Evolutionary conservation across 2,797 vertebrate genomes (phyloP).

Genomic region (Alca torda): DNA sequence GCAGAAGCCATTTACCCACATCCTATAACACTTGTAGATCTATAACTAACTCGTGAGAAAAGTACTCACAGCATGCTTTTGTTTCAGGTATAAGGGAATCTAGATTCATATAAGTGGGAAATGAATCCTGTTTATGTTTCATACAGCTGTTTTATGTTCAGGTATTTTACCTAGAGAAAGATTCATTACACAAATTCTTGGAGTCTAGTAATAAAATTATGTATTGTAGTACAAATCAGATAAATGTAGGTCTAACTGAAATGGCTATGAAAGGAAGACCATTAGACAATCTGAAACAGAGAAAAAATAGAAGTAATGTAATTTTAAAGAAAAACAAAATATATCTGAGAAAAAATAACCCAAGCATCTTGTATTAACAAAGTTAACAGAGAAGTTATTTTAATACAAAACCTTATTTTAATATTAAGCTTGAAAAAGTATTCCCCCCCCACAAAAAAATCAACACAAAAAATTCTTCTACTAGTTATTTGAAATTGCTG

Average conservation of each 20-base stretch:
- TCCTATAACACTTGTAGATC: neutral
- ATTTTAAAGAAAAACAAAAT: neutral
- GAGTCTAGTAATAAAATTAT: neutral
- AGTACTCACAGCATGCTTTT: neutral
- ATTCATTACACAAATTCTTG: neutral
- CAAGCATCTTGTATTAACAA: neutral
- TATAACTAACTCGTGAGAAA: neutral
- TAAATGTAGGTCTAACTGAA: neutral
- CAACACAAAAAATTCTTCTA: neutral
- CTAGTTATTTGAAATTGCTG: neutral
- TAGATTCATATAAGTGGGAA: neutral
- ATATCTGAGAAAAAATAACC: neutral
- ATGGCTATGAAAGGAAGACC: neutral
- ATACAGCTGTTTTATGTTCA: neutral
- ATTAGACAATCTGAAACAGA: neutral
- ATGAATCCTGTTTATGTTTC: neutral
- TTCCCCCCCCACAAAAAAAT: fast-evolving
- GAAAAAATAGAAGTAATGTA: neutral
- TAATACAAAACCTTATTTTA: neutral
- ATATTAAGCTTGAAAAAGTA: neutral
- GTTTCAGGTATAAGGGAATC: neutral
- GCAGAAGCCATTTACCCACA: neutral
- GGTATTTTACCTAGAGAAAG: neutral
- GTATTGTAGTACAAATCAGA: neutral
- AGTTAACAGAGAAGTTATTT: neutral